Evolutionary conservation across 2,113 vertebrate genomes (phyloP).

Genomic region (Motacilla tschutschensis): DNA sequence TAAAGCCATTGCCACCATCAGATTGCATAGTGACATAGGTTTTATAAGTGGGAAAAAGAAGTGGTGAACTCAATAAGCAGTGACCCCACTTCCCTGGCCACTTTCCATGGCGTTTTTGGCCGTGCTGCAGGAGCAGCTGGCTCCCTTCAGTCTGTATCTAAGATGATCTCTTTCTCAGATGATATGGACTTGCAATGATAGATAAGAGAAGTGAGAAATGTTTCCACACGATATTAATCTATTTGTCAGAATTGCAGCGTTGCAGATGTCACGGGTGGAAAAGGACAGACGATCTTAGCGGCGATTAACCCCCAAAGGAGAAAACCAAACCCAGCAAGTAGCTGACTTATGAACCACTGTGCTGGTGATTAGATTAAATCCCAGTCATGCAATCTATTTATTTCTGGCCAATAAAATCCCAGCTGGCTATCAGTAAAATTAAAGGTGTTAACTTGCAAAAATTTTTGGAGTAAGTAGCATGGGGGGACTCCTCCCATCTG

Average conservation of each 20-base stretch:
- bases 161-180: constrained; percentile 45
- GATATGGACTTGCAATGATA: neutral
- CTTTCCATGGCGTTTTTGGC: neutral
- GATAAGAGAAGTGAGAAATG: constrained; percentile 36
- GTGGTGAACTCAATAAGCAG: neutral
- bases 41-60: neutral
- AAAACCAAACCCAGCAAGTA: neutral
- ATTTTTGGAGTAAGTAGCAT: neutral
- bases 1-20: neutral
- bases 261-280: neutral
- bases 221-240: constrained; percentile 12
- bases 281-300: constrained; percentile 3
- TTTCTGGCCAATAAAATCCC: neutral
- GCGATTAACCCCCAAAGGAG: constrained; percentile 39
- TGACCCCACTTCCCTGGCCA: constrained; percentile 1
- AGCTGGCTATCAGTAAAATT: neutral
- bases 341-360: neutral
- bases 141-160: constrained; percentile 27
- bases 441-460: constrained; percentile 47
- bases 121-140: neutral
- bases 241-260: constrained; percentile 18
- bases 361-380: constrained; percentile 3
- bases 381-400: constrained; percentile 10
- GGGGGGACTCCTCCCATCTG: neutral
- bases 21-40: neutral